Percentiles rank a stretch among this genome's conserved stretches.
phyloP scores from a whole-genome alignment of 2,113 vertebrate genomes.

The Seriola rivoliana region DNA sequence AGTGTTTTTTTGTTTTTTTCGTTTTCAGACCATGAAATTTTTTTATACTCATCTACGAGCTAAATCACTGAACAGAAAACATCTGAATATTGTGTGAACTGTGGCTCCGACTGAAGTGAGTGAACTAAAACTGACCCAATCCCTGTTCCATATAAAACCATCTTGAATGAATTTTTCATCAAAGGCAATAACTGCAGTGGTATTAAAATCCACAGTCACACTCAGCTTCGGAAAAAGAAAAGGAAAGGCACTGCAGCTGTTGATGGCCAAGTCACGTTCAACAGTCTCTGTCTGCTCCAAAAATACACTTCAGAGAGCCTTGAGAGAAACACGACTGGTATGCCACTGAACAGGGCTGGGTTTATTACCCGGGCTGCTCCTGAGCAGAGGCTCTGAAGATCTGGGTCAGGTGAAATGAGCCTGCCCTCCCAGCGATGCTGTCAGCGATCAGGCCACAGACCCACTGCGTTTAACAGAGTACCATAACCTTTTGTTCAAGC shows the following conservation, averaged over 20 bases:
- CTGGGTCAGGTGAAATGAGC: slow-evolving; percentile 30
- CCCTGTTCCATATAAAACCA: slow-evolving; percentile 11
- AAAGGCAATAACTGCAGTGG: slow-evolving; percentile 3
- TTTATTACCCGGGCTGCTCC: slow-evolving; percentile 34
- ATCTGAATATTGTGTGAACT: background rate
- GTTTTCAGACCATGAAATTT: slow-evolving; percentile 8
- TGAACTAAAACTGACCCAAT: slow-evolving; percentile 22
- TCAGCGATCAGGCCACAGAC: background rate
- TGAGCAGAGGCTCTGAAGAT: slow-evolving; percentile 9
- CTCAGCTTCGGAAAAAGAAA: background rate
- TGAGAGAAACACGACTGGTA: slow-evolving; percentile 22
- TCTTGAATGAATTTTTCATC: slow-evolving; percentile 36
- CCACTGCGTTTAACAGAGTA: background rate
- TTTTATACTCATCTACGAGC: slow-evolving; percentile 2
- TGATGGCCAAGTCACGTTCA: slow-evolving; percentile 38
- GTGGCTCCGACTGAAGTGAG: background rate
- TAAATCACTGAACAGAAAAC: background rate
- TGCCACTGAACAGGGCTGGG: slow-evolving; percentile 14
- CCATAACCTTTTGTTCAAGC: background rate
- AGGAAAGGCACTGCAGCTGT: slow-evolving; percentile 31
- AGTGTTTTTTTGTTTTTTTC: background rate
- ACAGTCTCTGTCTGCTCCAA: slow-evolving; percentile 35
- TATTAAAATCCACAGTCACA: slow-evolving; percentile 6
- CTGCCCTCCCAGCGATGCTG: background rate
- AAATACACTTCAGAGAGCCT: slow-evolving; percentile 38